Conservation (phyloP, 2,888 invertebrate species). For the Napeogenes inachia region DNA sequence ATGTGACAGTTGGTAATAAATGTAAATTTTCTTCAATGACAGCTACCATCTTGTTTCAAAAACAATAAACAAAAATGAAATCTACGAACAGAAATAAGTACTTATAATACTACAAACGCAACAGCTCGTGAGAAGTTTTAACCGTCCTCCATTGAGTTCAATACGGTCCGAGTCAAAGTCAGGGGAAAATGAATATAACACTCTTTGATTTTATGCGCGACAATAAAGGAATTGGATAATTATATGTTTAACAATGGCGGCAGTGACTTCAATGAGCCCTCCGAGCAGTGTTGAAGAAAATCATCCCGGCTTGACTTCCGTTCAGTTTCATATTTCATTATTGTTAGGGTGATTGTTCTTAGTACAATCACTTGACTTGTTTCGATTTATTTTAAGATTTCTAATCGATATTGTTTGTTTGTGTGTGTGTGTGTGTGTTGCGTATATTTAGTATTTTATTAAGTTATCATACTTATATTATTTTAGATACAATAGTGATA, state of each 20-base stretch:
- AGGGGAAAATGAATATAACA: slow-evolving; percentile 67
- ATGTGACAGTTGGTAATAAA: too few species aligned
- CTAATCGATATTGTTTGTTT: neutral
- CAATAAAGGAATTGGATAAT: slow-evolving; percentile 70
- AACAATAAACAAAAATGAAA: neutral
- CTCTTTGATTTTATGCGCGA: slow-evolving; percentile 70
- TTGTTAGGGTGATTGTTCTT: slow-evolving; percentile 55
- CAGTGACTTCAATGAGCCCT: slow-evolving; percentile 71
- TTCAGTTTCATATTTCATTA: slow-evolving; percentile 66
- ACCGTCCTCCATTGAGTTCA: slow-evolving; percentile 69
- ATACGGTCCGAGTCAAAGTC: slow-evolving; percentile 69
- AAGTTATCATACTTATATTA: too few species aligned
- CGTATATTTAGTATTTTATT: too few species aligned
- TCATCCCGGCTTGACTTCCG: slow-evolving; percentile 73
- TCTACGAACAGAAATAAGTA: neutral
- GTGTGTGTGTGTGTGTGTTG: too few species aligned
- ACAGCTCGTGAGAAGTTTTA: slow-evolving; percentile 72
- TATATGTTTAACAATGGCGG: slow-evolving; percentile 70
- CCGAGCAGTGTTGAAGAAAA: slow-evolving; percentile 66
- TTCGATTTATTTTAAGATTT: slow-evolving; percentile 13
- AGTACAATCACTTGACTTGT: slow-evolving; percentile 12
- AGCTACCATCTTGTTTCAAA: too few species aligned
- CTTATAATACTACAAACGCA: slow-evolving; percentile 38
- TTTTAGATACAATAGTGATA: too few species aligned
- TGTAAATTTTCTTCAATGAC: too few species aligned